Base-by-base conservation (phyloP, 2,113 vertebrate species). In the Poeciliopsis occidentalis region DNA sequence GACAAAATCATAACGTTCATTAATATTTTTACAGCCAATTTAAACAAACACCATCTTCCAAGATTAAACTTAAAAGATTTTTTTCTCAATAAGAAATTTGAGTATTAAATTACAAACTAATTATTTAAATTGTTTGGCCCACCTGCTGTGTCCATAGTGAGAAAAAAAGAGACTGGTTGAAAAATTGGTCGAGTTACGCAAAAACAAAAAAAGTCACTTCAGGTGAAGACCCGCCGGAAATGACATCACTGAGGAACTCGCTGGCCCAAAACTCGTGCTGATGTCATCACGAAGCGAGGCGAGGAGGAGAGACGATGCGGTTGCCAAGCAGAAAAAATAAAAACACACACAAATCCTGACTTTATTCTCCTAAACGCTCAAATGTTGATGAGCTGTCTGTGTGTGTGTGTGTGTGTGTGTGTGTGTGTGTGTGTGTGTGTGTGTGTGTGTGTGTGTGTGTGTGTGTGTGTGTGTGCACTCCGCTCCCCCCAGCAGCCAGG, bases 171-270 rank as follows among this genome's bases (percentile, higher is more conserved):
- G 64, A 78, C 66, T 60, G 62, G 67, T 71, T 37, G 68, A 69
- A 26, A 32, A 30, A 41, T 60, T n/a, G 22, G 7, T n/a, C 10
- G 64, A 68, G 75, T 91, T 89, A 88, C 64, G 80, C 76, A 91
- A 89, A 74, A 91, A 89, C 64, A 80, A 44, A 30, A 41, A 75
- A 57, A 85, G 88, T 84, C 83, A 88, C 71, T 81, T 87, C 86
- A 87, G 90, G 89, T 90, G 83, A 92, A 87, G 77, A 75, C 71
- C 69, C 11, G 4, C 27, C 37, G 67, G 78, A 91, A 88, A 76
- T 90, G 84, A 91, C 86, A 62, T 90, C 87, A 83, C 54, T 1
- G 17, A 73, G 70, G 69, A 66, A 71, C 73, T 76, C 2, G 29
- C 60, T n/a, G 67, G n/a, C 60, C 67, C 81, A 85, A 67, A 86